Evolutionary conservation across 2,888 invertebrate genomes (phyloP).

Genomic region (Ormyrus rosae): DNA sequence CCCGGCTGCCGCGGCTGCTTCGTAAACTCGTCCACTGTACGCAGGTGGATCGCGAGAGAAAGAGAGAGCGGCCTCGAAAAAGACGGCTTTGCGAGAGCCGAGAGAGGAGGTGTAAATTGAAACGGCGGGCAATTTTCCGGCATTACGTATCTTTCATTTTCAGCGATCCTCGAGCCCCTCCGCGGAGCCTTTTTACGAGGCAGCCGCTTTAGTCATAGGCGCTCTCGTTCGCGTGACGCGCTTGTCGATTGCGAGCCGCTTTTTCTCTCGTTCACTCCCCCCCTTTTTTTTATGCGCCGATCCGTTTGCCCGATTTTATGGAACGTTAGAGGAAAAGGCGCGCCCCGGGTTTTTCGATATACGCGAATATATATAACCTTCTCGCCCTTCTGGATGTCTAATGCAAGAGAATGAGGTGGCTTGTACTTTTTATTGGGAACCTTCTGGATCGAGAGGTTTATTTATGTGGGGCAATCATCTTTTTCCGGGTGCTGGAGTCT

Average conservation of each 20-base stretch:
- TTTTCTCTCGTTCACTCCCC: neutral
- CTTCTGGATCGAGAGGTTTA: no score
- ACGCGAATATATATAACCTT: no score
- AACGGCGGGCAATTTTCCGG: constrained; percentile 25
- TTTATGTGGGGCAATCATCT: no score
- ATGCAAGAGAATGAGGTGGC: neutral
- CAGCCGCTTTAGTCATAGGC: neutral
- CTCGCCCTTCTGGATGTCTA: neutral
- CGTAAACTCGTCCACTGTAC: no score
- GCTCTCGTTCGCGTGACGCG: neutral
- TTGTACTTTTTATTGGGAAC: constrained; percentile 1
- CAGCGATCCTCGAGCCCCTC: neutral
- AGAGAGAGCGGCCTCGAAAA: no score
- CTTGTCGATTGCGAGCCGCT: constrained; percentile 3
- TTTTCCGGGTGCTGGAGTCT: no score
- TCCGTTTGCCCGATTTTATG: neutral
- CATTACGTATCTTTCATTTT: constrained; percentile 32
- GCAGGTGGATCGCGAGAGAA: no score
- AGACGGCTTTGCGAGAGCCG: no score
- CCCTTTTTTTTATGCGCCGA: neutral
- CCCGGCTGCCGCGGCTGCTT: no score
- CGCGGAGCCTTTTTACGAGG: neutral
- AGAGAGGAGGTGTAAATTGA: constrained; percentile 32
- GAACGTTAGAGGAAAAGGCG: neutral
- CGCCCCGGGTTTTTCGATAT: no score